Base-by-base conservation (phyloP, 2,888 invertebrate species). In the Calameuta pallipes region DNA sequence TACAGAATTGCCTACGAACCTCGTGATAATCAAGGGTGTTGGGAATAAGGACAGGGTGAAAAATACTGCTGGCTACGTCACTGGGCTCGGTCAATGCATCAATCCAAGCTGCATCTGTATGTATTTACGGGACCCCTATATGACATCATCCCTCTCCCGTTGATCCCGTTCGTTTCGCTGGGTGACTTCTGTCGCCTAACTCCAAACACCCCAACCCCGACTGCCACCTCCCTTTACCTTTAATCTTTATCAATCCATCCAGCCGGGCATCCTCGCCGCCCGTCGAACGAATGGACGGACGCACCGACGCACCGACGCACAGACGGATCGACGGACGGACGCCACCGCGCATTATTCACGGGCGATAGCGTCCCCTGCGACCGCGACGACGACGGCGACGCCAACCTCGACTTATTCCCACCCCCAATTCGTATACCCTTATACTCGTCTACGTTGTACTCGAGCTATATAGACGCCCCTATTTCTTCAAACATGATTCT, bases 181-280 rank as follows among this genome's bases (percentile, higher is more conserved):
- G 89, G 86, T 91, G 91, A 91, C 91, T 91, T 91, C 90, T 91
- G 90, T 91, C 90, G 90, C 90, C 90, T 89, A 86, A 88, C 87
- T 91, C 88, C 84, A 79, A 79, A 79, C 79, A 82, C 80, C 86
- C 83, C 82, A 78, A 80, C 85, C 81, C 83, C 78, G 84, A 82
- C 82, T 83, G 83, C 80, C 83, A 82, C 80, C 85, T 85, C 84
- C 82, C 81, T 85, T 89, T 88, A 90, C 90, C 90, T 90, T 90
- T 90, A 91, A 90, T 91, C 90, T 90, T 90, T 91, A 90, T 90
- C 91, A 90, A 90, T 90, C 89, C 90, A 87, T 87, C 87, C 88
- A 87, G 85, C 83, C 84, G 83, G 83, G 77, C 70, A 70, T 70
- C 70, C 70, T 30, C 30, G n/a, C 70, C 83, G 83, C 76, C 79